Evolutionary conservation across 2,888 invertebrate species (phyloP), one percentile per base, ranked within the genome.

Genomic region (Sturmia bella): DNA sequence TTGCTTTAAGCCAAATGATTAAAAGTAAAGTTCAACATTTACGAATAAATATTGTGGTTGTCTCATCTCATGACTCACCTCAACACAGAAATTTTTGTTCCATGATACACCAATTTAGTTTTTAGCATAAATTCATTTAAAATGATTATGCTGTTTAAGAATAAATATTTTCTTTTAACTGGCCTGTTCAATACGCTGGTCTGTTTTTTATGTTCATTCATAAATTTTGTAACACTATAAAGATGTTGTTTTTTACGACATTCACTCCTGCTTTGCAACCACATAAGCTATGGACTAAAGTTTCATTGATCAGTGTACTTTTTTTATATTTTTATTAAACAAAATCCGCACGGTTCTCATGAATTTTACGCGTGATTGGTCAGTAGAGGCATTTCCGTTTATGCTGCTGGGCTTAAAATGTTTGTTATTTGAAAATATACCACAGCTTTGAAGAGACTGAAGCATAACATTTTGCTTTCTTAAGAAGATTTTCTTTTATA

Each of bases 361-460:
- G 75, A 59, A 63, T 80, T 75, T 43, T 59, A 75, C 75, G 75
- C 74, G 74, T 70, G 75, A 80, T 80, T 80, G 69, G 75, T 45
- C 75, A 6, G 57, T 64, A 59, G 57, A 80, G 75, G 80, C 70
- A 80, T 80, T 80, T 80, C 80, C 80, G 80, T 75, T 80, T 80
- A 64, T 75, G 80, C 80, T 63, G 32, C 32, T 64, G 70, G 75
- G 50, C 52, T 48, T 32, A 66, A 41, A 19, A 27, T 15, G 48
- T 24, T 48, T n/a, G 19, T 63, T 63, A 27, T 5, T 24, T 24
- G 21, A 50, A 15, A 66, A 74, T 17, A 64, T 12, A 37, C 1
- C 5, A 68, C 39, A 12, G 50, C 59, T 68, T n/a, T 41, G 39
- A 69, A 56, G 41, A 45, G 74, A 75, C 37, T 70, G 50, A 75